Evolutionary conservation across 2,888 invertebrate species (phyloP), one percentile per base, ranked within the genome.

Genomic region (Furcula furcula): DNA sequence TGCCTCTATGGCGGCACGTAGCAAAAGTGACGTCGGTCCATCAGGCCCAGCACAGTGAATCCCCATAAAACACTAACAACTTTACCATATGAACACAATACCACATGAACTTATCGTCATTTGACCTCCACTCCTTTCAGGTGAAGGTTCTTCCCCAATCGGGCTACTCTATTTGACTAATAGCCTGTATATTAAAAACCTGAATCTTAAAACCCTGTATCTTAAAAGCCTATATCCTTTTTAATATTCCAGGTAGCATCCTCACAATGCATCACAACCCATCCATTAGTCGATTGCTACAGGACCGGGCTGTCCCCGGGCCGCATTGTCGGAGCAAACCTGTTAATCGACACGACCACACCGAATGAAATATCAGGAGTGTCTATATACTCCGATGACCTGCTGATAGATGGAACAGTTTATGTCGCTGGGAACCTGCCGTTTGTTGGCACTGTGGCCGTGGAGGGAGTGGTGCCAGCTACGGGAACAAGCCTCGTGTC

Each of bases 361-460:
- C 41, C 57, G 1, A 19, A 50, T 9, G 19, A 21, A 7, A 27
- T 48, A 7, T 13, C 43, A 7, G 60, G 57, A 0, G 46, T 63
- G 1, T 30, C 46, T 0, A 40, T 61, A 32, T 46, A 53, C 7
- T 56, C 75, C 1, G 73, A 73, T 1, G 44, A 63, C 6, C 36
- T 74, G 16, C 22, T 65, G 0, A 65, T 71, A 10, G 63, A 63
- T 13, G 73, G 73, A 1, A 34, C 42, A 5, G 58, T 73, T 5
- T 33, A 56, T 2, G 73, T 73, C 0, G 28, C 42, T 2, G 73
- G 73, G 0, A 58, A 43, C 0, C 26, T 73, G 20, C 73, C 73
- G 1, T 71, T 73, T 36, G 25, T 57, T 4, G 61, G 70, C 13
- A 54, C 71, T 1, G 67, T 74, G 7, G 52, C 51, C n/a, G 28